These are phyloP conservation scores for Lophotis ruficrista DNA, from an alignment of 2,113 vertebrate genomes.

Conservation along the genomic window DNA sequence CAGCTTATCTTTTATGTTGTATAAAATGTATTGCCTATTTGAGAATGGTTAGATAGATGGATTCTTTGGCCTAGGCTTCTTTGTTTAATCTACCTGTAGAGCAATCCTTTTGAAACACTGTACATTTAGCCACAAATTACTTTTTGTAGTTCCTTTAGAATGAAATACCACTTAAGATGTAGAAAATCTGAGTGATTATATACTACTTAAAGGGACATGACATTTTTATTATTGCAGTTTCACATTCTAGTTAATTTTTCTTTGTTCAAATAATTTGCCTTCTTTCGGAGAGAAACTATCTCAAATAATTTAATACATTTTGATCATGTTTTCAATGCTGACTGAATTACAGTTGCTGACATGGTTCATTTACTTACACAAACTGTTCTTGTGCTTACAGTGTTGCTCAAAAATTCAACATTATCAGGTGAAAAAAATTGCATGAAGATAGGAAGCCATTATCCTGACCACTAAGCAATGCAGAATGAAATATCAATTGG, in stretches of 20 bases:
- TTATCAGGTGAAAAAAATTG: slow-evolving; percentile 52
- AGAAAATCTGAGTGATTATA: slow-evolving; percentile 6
- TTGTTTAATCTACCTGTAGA: slow-evolving; percentile 20
- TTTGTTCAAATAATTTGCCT: slow-evolving; percentile 41
- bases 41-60: neutral
- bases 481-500: slow-evolving; percentile 51
- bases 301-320: slow-evolving; percentile 58
- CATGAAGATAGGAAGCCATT: slow-evolving; percentile 30
- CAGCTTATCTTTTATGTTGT: slow-evolving; percentile 5
- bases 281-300: slow-evolving; percentile 26
- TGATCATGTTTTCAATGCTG: slow-evolving; percentile 51
- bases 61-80: neutral
- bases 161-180: slow-evolving; percentile 16
- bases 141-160: slow-evolving; percentile 1
- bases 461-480: slow-evolving; percentile 59
- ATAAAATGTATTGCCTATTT: slow-evolving; percentile 13
- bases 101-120: slow-evolving; percentile 1
- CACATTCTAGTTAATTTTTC: slow-evolving; percentile 16
- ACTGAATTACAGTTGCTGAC: slow-evolving; percentile 47
- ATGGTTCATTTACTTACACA: slow-evolving; percentile 62
- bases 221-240: slow-evolving; percentile 50
- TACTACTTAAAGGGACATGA: slow-evolving; percentile 46
- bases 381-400: slow-evolving; percentile 46
- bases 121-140: neutral
- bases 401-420: slow-evolving; percentile 32